These are phyloP conservation scores for Archilochus colubris DNA, from an alignment of 2,113 vertebrate species.

Conservation along the genomic window DNA sequence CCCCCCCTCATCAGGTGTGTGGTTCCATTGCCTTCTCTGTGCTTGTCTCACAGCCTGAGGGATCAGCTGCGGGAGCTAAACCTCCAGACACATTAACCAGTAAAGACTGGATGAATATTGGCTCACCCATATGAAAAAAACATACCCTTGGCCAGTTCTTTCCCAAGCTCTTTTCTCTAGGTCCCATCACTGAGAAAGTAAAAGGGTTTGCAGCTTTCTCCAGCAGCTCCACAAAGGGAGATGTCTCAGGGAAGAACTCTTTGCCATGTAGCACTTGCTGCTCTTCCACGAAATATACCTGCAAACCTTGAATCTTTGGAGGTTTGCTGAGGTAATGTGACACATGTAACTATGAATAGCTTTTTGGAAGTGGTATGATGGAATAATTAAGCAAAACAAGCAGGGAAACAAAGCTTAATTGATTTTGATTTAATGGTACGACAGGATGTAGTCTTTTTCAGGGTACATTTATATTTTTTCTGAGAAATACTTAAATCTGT, in stretches of 20 bases:
- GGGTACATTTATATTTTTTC: background rate
- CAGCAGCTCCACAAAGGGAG: background rate
- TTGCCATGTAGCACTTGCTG: background rate
- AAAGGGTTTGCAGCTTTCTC: background rate
- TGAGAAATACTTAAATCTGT: background rate
- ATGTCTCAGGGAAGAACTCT: background rate
- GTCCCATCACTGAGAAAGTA: background rate
- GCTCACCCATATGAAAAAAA: background rate
- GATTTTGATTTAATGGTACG: background rate
- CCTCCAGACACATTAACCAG: background rate
- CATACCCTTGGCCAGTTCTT: background rate
- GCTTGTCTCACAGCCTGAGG: rapidly evolving
- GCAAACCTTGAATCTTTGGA: background rate
- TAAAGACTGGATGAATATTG: background rate
- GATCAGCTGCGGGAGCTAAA: background rate
- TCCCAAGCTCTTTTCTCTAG: background rate
- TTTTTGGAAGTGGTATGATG: background rate
- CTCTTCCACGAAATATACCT: background rate
- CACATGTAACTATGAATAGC: background rate
- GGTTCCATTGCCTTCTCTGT: background rate
- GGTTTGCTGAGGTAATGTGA: background rate
- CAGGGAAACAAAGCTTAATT: background rate
- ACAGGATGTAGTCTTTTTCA: background rate
- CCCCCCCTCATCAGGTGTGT: background rate
- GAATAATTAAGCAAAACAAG: background rate